These are phyloP conservation scores for Pyrrhura leucotis DNA, from an alignment of 2,797 vertebrate genomes.

Conservation along the genomic window DNA sequence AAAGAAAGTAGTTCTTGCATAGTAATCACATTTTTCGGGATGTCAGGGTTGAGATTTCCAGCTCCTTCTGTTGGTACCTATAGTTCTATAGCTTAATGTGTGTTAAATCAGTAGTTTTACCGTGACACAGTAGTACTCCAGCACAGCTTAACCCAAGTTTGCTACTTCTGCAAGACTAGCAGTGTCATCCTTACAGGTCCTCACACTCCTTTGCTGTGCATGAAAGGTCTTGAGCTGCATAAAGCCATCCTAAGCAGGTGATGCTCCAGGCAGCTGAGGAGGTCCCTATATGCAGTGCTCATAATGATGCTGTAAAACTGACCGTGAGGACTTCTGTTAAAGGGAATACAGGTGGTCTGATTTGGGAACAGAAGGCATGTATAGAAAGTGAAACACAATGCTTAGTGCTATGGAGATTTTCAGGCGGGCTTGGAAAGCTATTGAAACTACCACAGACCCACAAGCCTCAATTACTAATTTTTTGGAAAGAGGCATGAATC, in stretches of 20 bases:
- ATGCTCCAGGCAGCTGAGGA: background rate
- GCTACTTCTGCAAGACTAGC: background rate
- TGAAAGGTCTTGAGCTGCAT: background rate
- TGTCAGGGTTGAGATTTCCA: background rate
- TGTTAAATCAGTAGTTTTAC: background rate
- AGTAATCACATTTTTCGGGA: background rate
- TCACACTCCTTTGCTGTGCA: background rate
- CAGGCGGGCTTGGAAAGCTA: background rate
- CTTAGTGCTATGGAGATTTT: background rate
- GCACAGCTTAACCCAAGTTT: background rate
- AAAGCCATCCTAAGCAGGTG: background rate
- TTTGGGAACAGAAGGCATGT: background rate
- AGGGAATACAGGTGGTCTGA: background rate
- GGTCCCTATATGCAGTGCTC: background rate
- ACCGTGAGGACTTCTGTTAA: rapidly evolving
- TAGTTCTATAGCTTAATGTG: background rate
- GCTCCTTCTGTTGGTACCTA: background rate
- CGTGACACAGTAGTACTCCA: background rate
- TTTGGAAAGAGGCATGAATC: background rate
- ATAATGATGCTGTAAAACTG: background rate
- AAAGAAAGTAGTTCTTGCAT: background rate
- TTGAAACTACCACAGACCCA: background rate
- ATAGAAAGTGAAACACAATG: background rate
- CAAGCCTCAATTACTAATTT: rapidly evolving
- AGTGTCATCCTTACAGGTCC: background rate